Base-by-base conservation (phyloP, 2,888 invertebrate species). In the Dynastes hyllus region DNA sequence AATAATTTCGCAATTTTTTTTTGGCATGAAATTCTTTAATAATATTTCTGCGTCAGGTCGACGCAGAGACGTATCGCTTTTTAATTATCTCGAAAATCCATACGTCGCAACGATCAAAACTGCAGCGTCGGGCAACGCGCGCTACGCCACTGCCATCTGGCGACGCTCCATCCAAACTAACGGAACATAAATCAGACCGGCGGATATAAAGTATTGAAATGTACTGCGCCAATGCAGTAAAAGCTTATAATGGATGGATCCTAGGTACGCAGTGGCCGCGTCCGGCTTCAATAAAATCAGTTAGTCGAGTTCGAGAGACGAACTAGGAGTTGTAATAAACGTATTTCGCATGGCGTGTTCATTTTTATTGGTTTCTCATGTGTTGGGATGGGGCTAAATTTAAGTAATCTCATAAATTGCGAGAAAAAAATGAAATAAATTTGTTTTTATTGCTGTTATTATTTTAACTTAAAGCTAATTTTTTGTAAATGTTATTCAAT, bases 151-250 rank as follows among this genome's bases (percentile, higher is more conserved):
- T 69, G 69, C 69, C 69, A 69, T 69, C 69, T 51, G 69, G 69
- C 69, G 69, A 69, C 50, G 69, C 69, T 69, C 69, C 51, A 69
- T 69, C 69, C 51, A 27, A 69, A 71, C 58, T 61, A 75, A 75
- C 61, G 61, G 11, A 22, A 61, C 58, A 77, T 80, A 80, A 80
- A 78, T 80, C 80, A 80, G 50, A 45, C 58, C 37, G 77, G 51
- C 65, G 70, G 16, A 69, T 66, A 78, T 80, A 78, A 80, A 71
- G 63, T 80, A 80, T 80, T 78, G 80, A 80, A 80, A 80, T 78
- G 77, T 80, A 80, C 79, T 79, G 70, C 80, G 77, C 77, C 80
- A 80, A 75, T 80, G 80, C 80, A 78, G 80, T 78, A 78, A 75
- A 75, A 80, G 80, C 80, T 73, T 80, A 77, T 80, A 80, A 80